A percentile compares a stretch with the other conserved stretches of the same genome.
These are phyloP conservation scores for Zonotrichia leucophrys DNA, from an alignment of 2,113 vertebrate species.

Conservation along the genomic window DNA sequence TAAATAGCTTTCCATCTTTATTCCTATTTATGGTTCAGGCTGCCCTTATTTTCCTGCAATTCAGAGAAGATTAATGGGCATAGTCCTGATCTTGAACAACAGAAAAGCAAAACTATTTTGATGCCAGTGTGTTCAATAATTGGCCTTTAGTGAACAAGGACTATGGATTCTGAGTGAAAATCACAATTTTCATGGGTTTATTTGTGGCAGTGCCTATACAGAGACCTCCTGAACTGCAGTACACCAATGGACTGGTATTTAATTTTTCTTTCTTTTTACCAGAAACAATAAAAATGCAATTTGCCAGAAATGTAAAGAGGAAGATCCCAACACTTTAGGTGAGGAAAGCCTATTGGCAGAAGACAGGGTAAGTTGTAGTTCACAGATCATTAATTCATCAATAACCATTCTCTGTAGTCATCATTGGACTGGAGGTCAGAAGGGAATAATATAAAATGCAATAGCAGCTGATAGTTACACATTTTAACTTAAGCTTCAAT, in stretches of 20 bases:
- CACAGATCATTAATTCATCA: neutral
- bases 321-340: constrained; percentile 40
- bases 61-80: neutral
- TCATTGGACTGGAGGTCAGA: neutral
- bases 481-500: neutral
- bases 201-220: neutral
- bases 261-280: neutral
- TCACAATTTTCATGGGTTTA: neutral
- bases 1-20: neutral
- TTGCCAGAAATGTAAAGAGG: constrained; percentile 78
- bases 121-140: neutral
- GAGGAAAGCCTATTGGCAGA: constrained; percentile 70
- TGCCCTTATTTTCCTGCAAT: neutral
- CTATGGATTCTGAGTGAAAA: neutral
- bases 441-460: neutral
- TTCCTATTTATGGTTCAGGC: neutral
- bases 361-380: constrained; percentile 72
- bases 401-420: neutral
- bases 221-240: neutral
- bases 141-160: neutral
- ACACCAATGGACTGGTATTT: neutral
- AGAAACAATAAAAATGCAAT: constrained; percentile 75
- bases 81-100: neutral
- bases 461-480: neutral
- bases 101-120: neutral